These are phyloP conservation scores for Streblospio benedicti DNA, from an alignment of 1,140 invertebrate species.

Conservation along the genomic window DNA sequence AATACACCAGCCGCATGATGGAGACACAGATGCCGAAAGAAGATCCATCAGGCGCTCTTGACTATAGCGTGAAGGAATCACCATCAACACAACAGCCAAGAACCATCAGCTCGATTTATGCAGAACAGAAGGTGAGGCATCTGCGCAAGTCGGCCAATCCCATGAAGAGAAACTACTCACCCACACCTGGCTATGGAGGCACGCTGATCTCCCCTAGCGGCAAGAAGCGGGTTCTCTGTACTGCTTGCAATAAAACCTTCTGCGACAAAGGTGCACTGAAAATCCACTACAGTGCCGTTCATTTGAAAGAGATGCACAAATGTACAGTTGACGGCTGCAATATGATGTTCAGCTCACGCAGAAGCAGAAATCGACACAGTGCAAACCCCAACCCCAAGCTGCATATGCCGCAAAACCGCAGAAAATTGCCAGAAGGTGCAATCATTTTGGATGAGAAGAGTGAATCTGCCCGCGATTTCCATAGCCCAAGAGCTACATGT, in stretches of 20 bases:
- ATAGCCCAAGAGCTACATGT: no score
- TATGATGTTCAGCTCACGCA: conserved; percentile 97
- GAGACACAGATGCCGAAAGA: no score
- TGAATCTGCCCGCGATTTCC: conserved; percentile 46
- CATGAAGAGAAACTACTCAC: conserved; percentile 83
- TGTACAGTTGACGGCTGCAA: conserved; percentile 97
- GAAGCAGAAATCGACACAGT: conserved; percentile 90
- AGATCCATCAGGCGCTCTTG: no score
- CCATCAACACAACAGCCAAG: no score
- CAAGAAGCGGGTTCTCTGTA: conserved; percentile 89
- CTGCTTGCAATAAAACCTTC: conserved; percentile 96
- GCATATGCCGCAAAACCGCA: conserved; percentile 72
- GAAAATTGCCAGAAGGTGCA: conserved; percentile 31
- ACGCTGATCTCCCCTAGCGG: conserved; percentile 43
- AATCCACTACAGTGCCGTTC: conserved; percentile 98
- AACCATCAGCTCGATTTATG: no score
- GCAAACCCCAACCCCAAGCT: conserved; percentile 97
- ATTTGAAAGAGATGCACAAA: conserved; percentile 93
- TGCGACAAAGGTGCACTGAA: conserved; percentile 97
- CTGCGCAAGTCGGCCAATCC: conserved; percentile 74
- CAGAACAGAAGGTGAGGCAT: conserved; percentile 48
- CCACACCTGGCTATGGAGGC: conserved; percentile 48
- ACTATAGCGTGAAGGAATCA: no score
- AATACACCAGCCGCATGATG: no score
- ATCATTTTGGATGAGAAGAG: conserved; percentile 26